A percentile compares a stretch with the other conserved stretches of the same genome.
Evolutionary conservation across 2,888 invertebrate species (phyloP).

Genomic region (Drosophila imparisetae): DNA sequence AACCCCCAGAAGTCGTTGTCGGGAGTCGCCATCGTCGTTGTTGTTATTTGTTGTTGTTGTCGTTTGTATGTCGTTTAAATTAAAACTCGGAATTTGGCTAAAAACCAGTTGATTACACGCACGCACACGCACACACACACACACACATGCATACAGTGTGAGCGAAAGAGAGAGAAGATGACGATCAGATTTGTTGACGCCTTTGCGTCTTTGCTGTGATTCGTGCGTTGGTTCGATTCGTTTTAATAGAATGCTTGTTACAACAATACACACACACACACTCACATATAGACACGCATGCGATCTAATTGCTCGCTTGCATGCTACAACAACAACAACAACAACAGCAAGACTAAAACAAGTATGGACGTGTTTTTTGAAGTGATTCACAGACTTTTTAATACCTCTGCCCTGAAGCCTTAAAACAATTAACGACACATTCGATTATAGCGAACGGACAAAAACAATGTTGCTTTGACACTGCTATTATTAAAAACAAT

Average conservation of each 20-base stretch:
- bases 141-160: constrained; percentile 8
- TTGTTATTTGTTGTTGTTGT: constrained; percentile 31
- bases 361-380: constrained; percentile 22
- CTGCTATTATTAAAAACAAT: constrained; percentile 7
- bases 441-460: constrained; percentile 34
- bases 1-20: constrained; percentile 44
- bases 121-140: constrained; percentile 34
- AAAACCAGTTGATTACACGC: constrained; percentile 75
- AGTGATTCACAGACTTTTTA: constrained; percentile 39
- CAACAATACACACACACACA: constrained; percentile 35
- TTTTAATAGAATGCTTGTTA: constrained; percentile 63
- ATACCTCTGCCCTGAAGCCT: constrained; percentile 51
- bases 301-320: constrained; percentile 71
- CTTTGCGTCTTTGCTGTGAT: constrained; percentile 67
- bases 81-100: constrained; percentile 76
- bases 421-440: constrained; percentile 48
- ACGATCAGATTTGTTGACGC: constrained; percentile 50
- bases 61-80: constrained; percentile 64
- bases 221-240: constrained; percentile 68
- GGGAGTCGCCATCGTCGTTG: constrained; percentile 21
- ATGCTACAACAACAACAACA: constrained; percentile 53
- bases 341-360: constrained; percentile 18
- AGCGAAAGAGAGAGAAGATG: constrained; percentile 1
- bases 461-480: constrained; percentile 6
- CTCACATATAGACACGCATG: constrained; percentile 9